Evolutionary conservation across 2,888 invertebrate genomes (phyloP), one percentile per base, ranked within the genome.

Genomic region (Helleia helle): DNA sequence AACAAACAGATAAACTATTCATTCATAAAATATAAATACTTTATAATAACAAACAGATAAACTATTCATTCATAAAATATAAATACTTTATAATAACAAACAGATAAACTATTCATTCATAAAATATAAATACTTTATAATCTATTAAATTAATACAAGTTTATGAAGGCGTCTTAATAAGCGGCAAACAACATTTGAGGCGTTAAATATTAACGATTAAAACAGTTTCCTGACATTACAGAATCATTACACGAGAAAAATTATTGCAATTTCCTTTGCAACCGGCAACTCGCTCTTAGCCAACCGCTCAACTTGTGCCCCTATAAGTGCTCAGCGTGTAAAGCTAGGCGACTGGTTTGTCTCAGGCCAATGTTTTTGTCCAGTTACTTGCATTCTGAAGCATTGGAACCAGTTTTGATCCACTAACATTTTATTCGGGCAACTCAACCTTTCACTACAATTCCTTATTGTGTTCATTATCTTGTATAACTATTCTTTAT

Each of bases 301-400:
- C 52, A 56, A 58, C 59, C 58, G 49, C 54, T 56, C 55, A 48
- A 54, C 44, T 55, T 54, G 53, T 49, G 52, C 52, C 56, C 60
- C 54, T 50, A 46, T 54, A 51, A 55, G 52, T 49, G 51, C 46
- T 48, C 40, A 39, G 48, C 44, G 47, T 45, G 47, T 56, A 50
- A 54, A 51, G 51, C 57, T 58, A 55, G 56, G 48, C 65, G 71
- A 79, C 80, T 79, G 81, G 80, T 80, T 79, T 73, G 67, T 72
- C 71, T 75, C 68, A 63, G 64, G 64, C 61, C 66, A 63, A 67
- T 75, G 79, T 81, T 81, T 80, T 80, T 79, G 72, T 81, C 79
- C 80, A 76, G 74, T 77, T 73, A 77, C 80, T 76, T 76, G 71
- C 77, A 80, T 80, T 80, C 80, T 81, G 76, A 75, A 66, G 75